phyloP scores from a whole-genome alignment of 2,888 invertebrate species.

The Ichneumoninae sp. region DNA sequence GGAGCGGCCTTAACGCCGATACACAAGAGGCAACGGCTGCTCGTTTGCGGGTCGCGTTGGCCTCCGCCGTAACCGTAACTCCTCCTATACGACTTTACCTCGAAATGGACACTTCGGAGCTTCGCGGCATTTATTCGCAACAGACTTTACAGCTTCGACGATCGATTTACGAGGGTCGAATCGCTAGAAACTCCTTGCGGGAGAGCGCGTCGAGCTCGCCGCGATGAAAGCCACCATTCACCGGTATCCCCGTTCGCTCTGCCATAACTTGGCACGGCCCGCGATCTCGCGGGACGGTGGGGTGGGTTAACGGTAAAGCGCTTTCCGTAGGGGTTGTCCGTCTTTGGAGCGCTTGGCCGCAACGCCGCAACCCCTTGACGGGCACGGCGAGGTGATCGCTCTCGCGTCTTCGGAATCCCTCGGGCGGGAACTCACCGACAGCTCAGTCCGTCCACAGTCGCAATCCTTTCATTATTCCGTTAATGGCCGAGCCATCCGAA shows the following conservation, averaged over 20 bases:
- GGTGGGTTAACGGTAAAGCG: slow-evolving; percentile 5
- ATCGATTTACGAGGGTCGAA: slow-evolving; percentile 51
- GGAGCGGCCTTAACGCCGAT: slow-evolving; percentile 5
- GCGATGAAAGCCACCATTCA: slow-evolving; percentile 2
- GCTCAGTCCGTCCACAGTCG: neutral
- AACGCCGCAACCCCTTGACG: neutral
- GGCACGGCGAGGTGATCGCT: too few relatives aligned
- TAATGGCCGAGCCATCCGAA: neutral
- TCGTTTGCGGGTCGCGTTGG: slow-evolving; percentile 9
- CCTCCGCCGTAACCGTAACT: slow-evolving; percentile 36
- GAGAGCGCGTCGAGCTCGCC: slow-evolving; percentile 10
- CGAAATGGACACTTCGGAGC: slow-evolving; percentile 39
- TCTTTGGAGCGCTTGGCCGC: neutral
- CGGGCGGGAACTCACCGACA: neutral
- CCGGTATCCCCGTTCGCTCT: neutral
- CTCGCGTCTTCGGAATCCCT: neutral
- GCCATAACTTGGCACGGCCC: slow-evolving; percentile 25
- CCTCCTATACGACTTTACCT: slow-evolving; percentile 32
- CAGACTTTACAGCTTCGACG: slow-evolving; percentile 44
- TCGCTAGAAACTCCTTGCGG: slow-evolving; percentile 19
- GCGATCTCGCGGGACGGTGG: neutral
- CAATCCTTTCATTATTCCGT: neutral
- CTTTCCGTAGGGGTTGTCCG: slow-evolving; percentile 13
- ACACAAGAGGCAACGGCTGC: slow-evolving; percentile 23
- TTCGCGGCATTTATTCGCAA: slow-evolving; percentile 45